A percentile compares a stretch with the other conserved stretches of the same genome.
These are phyloP conservation scores for Digitonthophagus gazella DNA, from an alignment of 2,888 invertebrate species.

Conservation along the genomic window DNA sequence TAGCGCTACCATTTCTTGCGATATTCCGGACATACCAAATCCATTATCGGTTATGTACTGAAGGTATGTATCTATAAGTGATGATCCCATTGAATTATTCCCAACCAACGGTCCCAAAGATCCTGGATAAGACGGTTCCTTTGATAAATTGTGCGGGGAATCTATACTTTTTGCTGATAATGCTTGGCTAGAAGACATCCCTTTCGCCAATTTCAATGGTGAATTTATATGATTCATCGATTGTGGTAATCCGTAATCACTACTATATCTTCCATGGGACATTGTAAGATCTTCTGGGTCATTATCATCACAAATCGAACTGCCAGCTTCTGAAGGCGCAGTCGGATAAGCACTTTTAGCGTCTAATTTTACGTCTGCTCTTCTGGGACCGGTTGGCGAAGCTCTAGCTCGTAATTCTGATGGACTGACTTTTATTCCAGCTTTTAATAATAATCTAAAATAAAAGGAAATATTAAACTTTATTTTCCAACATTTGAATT, in stretches of 20 bases:
- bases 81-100: conserved; percentile 65
- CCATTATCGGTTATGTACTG: conserved; percentile 86
- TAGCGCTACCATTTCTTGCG: conserved; percentile 67
- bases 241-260: conserved; percentile 55
- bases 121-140: conserved; percentile 70
- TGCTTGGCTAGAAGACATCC: conserved; percentile 46
- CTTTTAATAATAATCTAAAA: conserved; percentile 69
- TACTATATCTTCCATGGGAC: conserved; percentile 55
- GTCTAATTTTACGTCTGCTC: conserved; percentile 76
- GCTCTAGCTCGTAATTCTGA: conserved; percentile 81
- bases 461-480: too few relatives aligned
- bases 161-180: conserved; percentile 68
- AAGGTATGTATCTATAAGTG: conserved; percentile 82
- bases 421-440: conserved; percentile 82
- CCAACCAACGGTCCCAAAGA: conserved; percentile 52
- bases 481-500: too few relatives aligned
- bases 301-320: conserved; percentile 74
- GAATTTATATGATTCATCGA: conserved; percentile 43
- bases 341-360: conserved; percentile 67
- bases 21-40: conserved; percentile 63
- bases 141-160: conserved; percentile 61
- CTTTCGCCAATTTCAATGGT: conserved; percentile 54
- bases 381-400: conserved; percentile 79
- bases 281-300: conserved; percentile 83
- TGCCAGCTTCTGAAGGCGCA: conserved; percentile 66